Base-by-base conservation (phyloP, 2,888 invertebrate genomes). In the Drosophila lacicola region DNA sequence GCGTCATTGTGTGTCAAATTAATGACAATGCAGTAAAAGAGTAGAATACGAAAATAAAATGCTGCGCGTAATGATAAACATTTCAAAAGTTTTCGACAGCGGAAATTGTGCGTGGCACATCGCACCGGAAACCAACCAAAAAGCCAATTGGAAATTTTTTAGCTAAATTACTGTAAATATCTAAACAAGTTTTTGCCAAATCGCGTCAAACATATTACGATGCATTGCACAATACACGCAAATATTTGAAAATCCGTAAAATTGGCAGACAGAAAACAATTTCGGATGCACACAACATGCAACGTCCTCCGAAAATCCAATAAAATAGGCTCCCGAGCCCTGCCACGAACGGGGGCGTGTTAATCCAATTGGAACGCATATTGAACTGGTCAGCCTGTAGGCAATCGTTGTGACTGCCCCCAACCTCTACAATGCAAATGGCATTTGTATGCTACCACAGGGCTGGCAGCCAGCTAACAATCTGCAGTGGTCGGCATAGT, bases 1-100 rank as follows among this genome's bases (percentile, higher is more conserved):
- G 57, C 71, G 58, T 82, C 86, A 82, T 70, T 67, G 69, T 50
- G 69, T 62, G 68, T 78, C 81, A 78, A 82, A 83, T 86, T 78
- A 86, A 80, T 82, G 82, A 86, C 86, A 51, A 34, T 65, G 69
- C 78, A 75, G 45, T 46, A 66, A 66, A 66, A 21, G 21, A 36
- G 41, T 13, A 21, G 29, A 51, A 69, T 29, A 29, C 29, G 34
- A 36, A 17, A 13, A 17, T 51, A 49, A 29, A 29, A 29, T 29
- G 29, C 17, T 13, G 10, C 2, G 29, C n/a, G 13, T n/a, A 33
- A 62, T 75, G 71, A 63, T 47, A 51, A 58, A 47, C 44, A 39
- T n/a, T 75, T 50, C 39, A 19, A 9, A 8, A 25, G 14, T 17
- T 55, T 13, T n/a, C 1, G 34, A 37, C 11, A 46, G 19, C 44